Conservation (phyloP, 2,888 invertebrate species). For the Drosophila macrospina region DNA sequence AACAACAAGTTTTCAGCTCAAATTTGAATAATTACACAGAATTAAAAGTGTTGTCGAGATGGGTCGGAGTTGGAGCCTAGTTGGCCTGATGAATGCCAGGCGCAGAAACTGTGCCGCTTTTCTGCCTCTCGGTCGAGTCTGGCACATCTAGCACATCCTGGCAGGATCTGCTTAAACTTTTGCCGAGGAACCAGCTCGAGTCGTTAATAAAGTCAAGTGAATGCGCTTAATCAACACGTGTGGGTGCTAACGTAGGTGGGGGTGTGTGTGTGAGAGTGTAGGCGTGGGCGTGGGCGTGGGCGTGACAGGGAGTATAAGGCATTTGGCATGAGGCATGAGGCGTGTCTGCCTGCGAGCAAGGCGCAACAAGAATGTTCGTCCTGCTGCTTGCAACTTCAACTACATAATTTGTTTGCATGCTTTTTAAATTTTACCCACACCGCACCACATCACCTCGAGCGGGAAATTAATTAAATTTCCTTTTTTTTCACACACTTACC, state of each 20-base stretch:
- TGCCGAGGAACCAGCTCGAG: slow-evolving; percentile 23
- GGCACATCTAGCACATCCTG: slow-evolving; percentile 28
- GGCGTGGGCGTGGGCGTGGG: background rate
- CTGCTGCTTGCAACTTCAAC: slow-evolving; percentile 31
- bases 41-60: slow-evolving; percentile 49
- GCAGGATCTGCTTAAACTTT: slow-evolving; percentile 55
- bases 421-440: slow-evolving; percentile 40
- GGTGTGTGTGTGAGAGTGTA: too few relatives aligned
- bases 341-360: slow-evolving; percentile 5
- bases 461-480: slow-evolving; percentile 70
- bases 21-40: slow-evolving; percentile 73
- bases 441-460: slow-evolving; percentile 11
- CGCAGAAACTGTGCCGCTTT: slow-evolving; percentile 27
- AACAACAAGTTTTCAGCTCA: slow-evolving; percentile 51
- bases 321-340: slow-evolving; percentile 1
- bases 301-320: background rate
- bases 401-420: slow-evolving; percentile 53
- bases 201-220: slow-evolving; percentile 78
- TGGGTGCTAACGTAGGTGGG: slow-evolving; percentile 21
- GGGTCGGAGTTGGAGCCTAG: slow-evolving; percentile 23
- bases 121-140: slow-evolving; percentile 11
- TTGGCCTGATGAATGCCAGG: slow-evolving; percentile 41
- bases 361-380: slow-evolving; percentile 23
- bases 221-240: slow-evolving; percentile 78
- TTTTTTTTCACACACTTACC: slow-evolving; percentile 33